Evolutionary conservation across 2,113 vertebrate genomes (phyloP).

Genomic region (Petroica traversi): DNA sequence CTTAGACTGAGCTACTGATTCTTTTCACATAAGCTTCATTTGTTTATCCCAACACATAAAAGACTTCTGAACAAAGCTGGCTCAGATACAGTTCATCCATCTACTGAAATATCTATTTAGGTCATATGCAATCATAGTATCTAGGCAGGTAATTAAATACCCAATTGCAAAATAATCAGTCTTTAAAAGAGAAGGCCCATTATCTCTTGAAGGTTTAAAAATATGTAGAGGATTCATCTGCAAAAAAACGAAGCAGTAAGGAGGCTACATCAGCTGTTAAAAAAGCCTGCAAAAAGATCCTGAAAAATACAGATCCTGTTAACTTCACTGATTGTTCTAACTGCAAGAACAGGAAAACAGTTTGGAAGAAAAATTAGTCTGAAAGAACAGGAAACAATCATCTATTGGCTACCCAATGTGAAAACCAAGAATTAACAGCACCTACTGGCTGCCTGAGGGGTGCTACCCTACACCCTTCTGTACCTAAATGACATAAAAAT

Average conservation of each 20-base stretch:
- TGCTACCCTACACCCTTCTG: background rate
- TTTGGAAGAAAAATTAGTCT: background rate
- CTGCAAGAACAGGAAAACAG: background rate
- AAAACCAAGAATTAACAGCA: background rate
- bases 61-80: background rate
- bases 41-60: background rate
- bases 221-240: background rate
- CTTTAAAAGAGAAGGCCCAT: background rate
- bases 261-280: background rate
- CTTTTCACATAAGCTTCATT: background rate
- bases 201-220: background rate
- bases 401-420: background rate
- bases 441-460: fast-evolving
- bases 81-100: background rate
- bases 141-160: background rate
- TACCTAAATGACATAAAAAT: background rate
- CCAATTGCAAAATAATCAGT: background rate
- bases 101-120: background rate
- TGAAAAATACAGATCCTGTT: background rate
- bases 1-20: background rate
- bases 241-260: background rate
- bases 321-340: background rate
- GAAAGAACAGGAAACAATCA: background rate
- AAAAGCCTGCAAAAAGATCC: background rate
- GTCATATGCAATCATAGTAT: background rate